Base-by-base conservation (phyloP, 2,113 vertebrate species). In the Salvelinus namaycush region DNA sequence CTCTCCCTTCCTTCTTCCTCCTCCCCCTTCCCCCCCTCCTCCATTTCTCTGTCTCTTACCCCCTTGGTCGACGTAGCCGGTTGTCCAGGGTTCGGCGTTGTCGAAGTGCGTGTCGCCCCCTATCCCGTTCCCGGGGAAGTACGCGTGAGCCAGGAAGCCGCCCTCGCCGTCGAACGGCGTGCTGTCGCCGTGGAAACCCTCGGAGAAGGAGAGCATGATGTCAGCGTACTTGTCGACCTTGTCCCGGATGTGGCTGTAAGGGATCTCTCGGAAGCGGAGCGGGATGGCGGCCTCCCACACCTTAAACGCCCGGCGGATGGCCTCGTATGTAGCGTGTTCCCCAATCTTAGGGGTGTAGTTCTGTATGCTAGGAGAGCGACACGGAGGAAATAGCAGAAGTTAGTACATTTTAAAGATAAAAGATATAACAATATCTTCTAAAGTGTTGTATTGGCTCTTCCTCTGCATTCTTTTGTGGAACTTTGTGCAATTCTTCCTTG, bases 51-150 rank as follows among this genome's bases (percentile, higher is more conserved):
- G 39, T 69, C 66, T 62, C 94, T 94, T 82, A 97, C 96, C 96
- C 64, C 92, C 94, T 34, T 95, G 92, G 87, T 97, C 96, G 0
- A 89, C 90, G 7, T 84, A 94, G 5, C 92, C 92, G 1, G 93
- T 90, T 31, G 96, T 98, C 97, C 97, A 98, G 2, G 96, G 96
- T 75, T 97, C 96, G 0, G 95, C 94, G 0, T 91, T 91, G 54
- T 98, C 97, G 76, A 98, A 98, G 91, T 98, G 97, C 0, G 96
- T 98, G 84, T 98, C 97, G 0, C 97, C 97, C 0, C 97, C 97
- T 0, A 98, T 97, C 72, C 94, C 95, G 4, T 92, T 88, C 1
- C 96, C 96, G 0, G 97, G 97, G 88, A 97, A 98, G 81, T 95
- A 97, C 22, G 97, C 97, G 0, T 98, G 97, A 3, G 97, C 97